phyloP scores from a whole-genome alignment of 2,113 vertebrate genomes.

The Fulmarus glacialis region DNA sequence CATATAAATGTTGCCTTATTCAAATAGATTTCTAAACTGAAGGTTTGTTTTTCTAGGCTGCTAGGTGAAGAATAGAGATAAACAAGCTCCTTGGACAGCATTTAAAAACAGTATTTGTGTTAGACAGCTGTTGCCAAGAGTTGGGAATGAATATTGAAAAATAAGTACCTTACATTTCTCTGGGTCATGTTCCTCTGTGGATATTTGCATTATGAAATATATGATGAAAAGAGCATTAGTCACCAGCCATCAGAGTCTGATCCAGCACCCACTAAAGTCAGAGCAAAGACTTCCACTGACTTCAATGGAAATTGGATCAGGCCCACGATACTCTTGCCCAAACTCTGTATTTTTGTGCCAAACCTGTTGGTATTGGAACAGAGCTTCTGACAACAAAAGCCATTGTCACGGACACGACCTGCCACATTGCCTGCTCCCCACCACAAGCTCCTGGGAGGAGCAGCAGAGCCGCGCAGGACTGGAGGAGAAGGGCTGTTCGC shows the following conservation, averaged over 20 bases:
- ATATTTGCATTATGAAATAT: conserved; percentile 12
- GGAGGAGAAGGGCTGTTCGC: background rate
- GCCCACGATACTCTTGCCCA: background rate
- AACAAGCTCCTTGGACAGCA: conserved; percentile 17
- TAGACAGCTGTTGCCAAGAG: background rate
- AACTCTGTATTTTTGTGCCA: background rate
- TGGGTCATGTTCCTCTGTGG: background rate
- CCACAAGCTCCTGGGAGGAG: background rate
- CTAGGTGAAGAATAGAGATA: conserved; percentile 18
- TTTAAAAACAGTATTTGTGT: conserved; percentile 28
- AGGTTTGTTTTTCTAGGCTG: conserved; percentile 28
- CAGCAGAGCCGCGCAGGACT: background rate
- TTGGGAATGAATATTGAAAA: conserved; percentile 20
- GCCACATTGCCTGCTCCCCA: background rate
- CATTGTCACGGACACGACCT: background rate
- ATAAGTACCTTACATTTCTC: conserved; percentile 2
- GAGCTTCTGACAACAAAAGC: background rate
- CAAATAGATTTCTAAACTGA: conserved; percentile 5
- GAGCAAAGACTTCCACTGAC: conserved; percentile 23
- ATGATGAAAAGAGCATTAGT: conserved; percentile 6
- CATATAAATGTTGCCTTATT: background rate
- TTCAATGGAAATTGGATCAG: background rate
- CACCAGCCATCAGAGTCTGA: background rate
- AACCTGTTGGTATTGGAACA: background rate
- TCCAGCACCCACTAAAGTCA: background rate